Conservation (phyloP, 2,888 invertebrate species). For the Habrosyne pyritoides region DNA sequence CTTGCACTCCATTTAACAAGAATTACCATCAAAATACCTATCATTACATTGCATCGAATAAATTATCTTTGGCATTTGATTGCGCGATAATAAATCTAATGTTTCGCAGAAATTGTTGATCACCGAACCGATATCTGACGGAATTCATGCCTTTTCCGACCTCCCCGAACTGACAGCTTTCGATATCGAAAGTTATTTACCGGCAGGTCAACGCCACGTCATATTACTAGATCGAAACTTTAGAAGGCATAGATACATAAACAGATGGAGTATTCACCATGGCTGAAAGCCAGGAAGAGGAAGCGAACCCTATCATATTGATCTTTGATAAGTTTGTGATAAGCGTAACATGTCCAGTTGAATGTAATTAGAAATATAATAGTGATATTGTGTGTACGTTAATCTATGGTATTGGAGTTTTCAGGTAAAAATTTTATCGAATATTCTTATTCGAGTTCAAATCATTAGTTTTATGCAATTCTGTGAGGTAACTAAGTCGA, state of each 20-base stretch:
- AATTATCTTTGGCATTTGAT: not conserved
- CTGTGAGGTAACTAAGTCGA: no score
- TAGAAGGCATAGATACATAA: not conserved
- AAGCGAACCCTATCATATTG: not conserved
- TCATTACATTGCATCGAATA: not conserved
- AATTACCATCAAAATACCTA: not conserved
- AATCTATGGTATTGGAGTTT: no score
- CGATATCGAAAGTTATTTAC: conserved; percentile 3
- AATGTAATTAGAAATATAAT: not conserved
- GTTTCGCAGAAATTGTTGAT: not conserved
- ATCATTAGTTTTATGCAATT: no score
- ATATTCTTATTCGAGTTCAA: no score
- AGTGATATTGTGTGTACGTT: not conserved
- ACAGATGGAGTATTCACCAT: not conserved
- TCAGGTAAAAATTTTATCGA: no score
- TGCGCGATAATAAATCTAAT: not conserved
- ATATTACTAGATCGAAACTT: not conserved
- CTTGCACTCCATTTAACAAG: not conserved
- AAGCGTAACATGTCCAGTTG: not conserved
- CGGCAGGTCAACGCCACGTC: not conserved
- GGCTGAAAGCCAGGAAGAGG: not conserved
- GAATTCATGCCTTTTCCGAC: not conserved
- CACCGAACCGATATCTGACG: not conserved
- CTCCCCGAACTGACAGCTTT: not conserved
- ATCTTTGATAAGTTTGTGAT: not conserved